Base-by-base conservation (phyloP, 2,888 invertebrate species). In the Oscheius myriophilus region DNA sequence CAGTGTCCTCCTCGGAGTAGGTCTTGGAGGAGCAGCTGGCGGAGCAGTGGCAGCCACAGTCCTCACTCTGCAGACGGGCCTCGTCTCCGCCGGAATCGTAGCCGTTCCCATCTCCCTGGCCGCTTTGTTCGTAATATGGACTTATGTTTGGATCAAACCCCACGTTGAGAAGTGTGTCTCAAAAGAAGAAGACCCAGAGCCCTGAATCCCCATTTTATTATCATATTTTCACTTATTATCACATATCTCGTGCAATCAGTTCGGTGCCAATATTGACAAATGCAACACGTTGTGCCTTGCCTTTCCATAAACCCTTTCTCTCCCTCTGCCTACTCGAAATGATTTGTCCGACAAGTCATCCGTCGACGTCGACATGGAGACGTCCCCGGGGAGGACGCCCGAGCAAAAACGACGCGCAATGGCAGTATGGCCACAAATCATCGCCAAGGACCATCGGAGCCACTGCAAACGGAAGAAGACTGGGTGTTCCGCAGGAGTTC, bases 71-170 rank as follows among this genome's bases (percentile, higher is more conserved):
- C 82, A 82, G 69, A 73, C 84, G 21, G 85, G 85, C n/a, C 68
- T 84, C 7, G 85, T 85, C 12, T 67, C 53, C 11, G 23, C 67
- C 53, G 83, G 85, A 23, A 85, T 85, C 25, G 85, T 85, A n/a
- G 85, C 85, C 7, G 82, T 85, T 51, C 85, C 85, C 16, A 73
- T 86, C 25, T 78, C 84, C 7, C 59, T 85, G 41, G 78, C 76
- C 2, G 77, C 82, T 1, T 67, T 85, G 0, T 84, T 82, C 67
- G 76, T 80, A n/a, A 84, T 85, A 43, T 85, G 85, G 85, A 70
- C 80, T 7, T 86, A 83, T 64, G 84, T 84, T 18, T 82, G 69
- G 71, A 59, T 71, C 25, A 75, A 78, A 41, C 78, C 79, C 16
- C 69, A 71, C 25, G 72, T 80, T 16, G 73, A 71, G 23, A 69